Conservation (phyloP, 2,113 vertebrate species). For the Furnarius figulus region DNA sequence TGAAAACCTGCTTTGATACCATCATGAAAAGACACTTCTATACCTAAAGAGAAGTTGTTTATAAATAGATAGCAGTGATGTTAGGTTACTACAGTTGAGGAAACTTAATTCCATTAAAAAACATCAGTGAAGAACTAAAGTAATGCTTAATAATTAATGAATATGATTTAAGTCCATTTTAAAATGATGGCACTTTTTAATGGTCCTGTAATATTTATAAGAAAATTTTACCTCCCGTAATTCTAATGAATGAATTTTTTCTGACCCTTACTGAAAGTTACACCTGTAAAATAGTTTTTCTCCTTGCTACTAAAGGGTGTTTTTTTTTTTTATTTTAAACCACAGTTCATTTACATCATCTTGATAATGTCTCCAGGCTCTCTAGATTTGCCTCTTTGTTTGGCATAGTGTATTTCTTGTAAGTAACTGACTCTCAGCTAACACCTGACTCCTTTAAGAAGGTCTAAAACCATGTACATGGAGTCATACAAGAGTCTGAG, state of each 20-base stretch:
- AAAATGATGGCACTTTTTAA: conserved; percentile 64
- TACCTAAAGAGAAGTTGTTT: conserved; percentile 82
- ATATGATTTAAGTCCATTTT: conserved; percentile 77
- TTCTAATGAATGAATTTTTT: conserved; percentile 78
- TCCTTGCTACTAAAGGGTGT: conserved; percentile 35
- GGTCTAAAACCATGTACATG: not conserved
- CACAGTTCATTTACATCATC: conserved; percentile 39
- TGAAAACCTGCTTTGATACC: conserved; percentile 79
- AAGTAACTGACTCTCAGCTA: not conserved
- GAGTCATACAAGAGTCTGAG: not conserved
- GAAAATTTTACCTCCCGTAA: conserved; percentile 75
- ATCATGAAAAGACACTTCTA: conserved; percentile 84
- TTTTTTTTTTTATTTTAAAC: not conserved
- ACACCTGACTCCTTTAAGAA: not conserved
- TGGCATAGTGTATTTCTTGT: not conserved
- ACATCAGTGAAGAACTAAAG: conserved; percentile 78
- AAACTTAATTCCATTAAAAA: conserved; percentile 81
- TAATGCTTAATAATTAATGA: conserved; percentile 83
- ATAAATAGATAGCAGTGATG: conserved; percentile 88
- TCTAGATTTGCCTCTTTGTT: not conserved
- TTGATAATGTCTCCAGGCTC: conserved; percentile 15
- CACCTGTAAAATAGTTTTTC: conserved; percentile 58
- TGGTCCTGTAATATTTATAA: conserved; percentile 82
- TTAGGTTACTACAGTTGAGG: conserved; percentile 86
- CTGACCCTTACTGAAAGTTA: conserved; percentile 75